Evolutionary conservation across 2,797 vertebrate genomes (phyloP).

Genomic region (Momotus momota): DNA sequence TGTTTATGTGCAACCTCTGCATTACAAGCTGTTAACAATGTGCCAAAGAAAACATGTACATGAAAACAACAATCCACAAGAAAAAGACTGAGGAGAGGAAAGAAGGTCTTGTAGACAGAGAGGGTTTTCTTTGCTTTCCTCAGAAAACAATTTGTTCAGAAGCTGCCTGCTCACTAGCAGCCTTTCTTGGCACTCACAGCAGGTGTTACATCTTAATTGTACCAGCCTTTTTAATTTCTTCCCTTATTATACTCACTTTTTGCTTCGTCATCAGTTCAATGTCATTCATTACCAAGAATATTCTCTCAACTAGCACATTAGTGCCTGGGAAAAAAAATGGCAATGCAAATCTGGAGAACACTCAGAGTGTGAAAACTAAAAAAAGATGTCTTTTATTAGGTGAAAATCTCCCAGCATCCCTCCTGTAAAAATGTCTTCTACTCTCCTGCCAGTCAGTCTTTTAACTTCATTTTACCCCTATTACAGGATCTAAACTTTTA

Average conservation of each 20-base stretch:
- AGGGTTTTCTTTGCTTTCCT: background rate
- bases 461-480: background rate
- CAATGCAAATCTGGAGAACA: conserved; percentile 6
- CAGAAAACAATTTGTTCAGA: conserved; percentile 25
- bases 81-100: background rate
- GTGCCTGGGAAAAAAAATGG: conserved; percentile 6
- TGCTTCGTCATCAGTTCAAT: conserved; percentile 47
- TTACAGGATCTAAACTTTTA: conserved; percentile 6
- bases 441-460: background rate
- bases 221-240: conserved; percentile 40
- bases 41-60: background rate
- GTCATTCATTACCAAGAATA: conserved; percentile 16
- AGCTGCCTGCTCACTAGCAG: conserved; percentile 2
- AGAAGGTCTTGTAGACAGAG: background rate
- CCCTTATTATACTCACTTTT: background rate
- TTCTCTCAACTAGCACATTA: conserved; percentile 31
- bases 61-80: background rate
- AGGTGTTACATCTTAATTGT: conserved; percentile 42
- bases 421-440: background rate
- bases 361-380: background rate
- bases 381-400: background rate
- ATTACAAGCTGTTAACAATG: background rate
- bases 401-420: background rate
- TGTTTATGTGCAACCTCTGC: background rate
- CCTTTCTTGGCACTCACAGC: conserved; percentile 13